Base-by-base conservation (phyloP, 2,888 invertebrate species). In the Brachyptera putata region DNA sequence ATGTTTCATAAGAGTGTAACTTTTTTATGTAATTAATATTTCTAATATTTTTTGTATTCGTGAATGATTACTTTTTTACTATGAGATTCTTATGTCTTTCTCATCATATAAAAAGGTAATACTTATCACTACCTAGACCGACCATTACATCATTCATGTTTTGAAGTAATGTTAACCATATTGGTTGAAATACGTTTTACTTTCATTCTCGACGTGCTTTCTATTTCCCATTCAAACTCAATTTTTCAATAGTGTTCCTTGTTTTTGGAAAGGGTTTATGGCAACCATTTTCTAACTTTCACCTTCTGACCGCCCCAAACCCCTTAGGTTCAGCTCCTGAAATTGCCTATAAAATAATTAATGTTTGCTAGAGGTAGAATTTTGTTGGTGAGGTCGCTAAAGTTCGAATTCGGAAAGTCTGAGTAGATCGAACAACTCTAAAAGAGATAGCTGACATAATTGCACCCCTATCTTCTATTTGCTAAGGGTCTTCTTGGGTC, bases 311-410 rank as follows among this genome's bases (percentile, higher is more conserved):
- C 49, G 26, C 49, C 26, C 49, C n/a, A 26, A 25, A 25, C 25
- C 49, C 49, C 49, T 13, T 49, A 49, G 49, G 49, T 49, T 49
- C 49, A 49, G 49, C 49, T 49, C n/a, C 14, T 18, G 49, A 26
- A 49, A 49, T 49, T 49, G 49, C 49, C 49, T 49, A 49, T 49
- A 49, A 49, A 49, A 49, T 49, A 49, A 49, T 49, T 49, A 49
- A 49, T 49, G 49, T 49, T 49, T 49, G 49, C 49, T 49, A 26
- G 49, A 49, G 49, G 49, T 49, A 49, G 24, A 49, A 49, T 49
- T 49, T 49, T 49, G 49, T 9, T 48, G 25, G 49, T 25, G n/a
- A 49, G 25, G 49, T 30, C 49, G 49, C 49, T 13, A n/a, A 49
- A 49, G 49, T 49, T 49, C 49, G 25, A 49, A 49, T 41, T 41